Percentiles rank a stretch among this genome's conserved stretches.
Evolutionary conservation across 2,113 vertebrate genomes (phyloP).

Genomic region (Oreocharis arfaki): DNA sequence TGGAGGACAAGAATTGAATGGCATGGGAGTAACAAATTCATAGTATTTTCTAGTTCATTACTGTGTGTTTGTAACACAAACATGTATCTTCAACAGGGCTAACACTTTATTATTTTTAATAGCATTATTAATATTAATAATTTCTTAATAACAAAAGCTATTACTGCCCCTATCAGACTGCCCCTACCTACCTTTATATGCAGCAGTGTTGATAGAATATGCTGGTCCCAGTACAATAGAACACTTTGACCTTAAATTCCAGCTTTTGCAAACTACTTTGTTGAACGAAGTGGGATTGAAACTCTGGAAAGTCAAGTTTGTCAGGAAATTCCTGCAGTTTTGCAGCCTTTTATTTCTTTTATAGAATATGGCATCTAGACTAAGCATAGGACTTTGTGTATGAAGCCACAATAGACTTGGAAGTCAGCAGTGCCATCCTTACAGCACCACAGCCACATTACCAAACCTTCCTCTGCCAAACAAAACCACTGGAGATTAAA

Average conservation of each 20-base stretch:
- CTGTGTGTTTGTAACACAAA: neutral
- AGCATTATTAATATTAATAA: neutral
- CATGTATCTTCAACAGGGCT: neutral
- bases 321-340: neutral
- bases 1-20: neutral
- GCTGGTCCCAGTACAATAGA: neutral
- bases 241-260: neutral
- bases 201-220: neutral
- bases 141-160: neutral
- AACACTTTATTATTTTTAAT: neutral
- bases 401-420: neutral
- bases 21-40: neutral
- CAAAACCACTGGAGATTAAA: neutral
- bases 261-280: neutral
- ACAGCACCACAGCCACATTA: neutral
- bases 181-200: too few relatives aligned
- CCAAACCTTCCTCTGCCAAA: constrained; percentile 1
- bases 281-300: neutral
- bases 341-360: neutral
- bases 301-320: neutral
- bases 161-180: neutral
- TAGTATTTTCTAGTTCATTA: neutral
- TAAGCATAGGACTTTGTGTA: neutral
- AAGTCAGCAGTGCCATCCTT: neutral
- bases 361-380: neutral